Evolutionary conservation across 2,888 invertebrate species (phyloP).

Genomic region (Eueremaeus valkanovi): DNA sequence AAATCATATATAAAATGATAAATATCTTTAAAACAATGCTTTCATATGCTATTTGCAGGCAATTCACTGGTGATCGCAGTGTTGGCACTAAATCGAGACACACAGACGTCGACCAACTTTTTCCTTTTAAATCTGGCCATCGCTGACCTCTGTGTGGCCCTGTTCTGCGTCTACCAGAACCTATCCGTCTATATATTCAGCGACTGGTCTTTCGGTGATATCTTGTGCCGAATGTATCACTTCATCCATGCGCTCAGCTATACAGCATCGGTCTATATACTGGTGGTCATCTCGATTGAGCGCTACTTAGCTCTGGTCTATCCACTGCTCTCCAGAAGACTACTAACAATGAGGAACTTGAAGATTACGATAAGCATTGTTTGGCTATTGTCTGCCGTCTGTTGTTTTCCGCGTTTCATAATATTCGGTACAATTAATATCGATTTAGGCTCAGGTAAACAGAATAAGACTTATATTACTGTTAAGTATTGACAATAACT

Average conservation of each 20-base stretch:
- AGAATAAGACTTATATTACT: background rate
- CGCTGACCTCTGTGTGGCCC: conserved; percentile 85
- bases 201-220: conserved; percentile 76
- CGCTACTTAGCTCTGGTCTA: conserved; percentile 66
- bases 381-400: conserved; percentile 75
- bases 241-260: conserved; percentile 83
- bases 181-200: conserved; percentile 66
- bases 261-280: conserved; percentile 81
- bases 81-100: conserved; percentile 71
- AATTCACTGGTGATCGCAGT: conserved; percentile 81
- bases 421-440: conserved; percentile 61
- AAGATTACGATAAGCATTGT: conserved; percentile 72
- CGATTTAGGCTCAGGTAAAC: conserved; percentile 24
- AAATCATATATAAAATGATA: background rate
- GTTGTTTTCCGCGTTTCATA: conserved; percentile 77
- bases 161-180: conserved; percentile 87
- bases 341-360: conserved; percentile 69
- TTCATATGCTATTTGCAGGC: conserved; percentile 58
- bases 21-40: background rate
- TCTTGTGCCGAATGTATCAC: conserved; percentile 85
- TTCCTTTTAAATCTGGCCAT: conserved; percentile 84
- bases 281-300: conserved; percentile 81
- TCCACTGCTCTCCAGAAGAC: conserved; percentile 57
- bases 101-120: conserved; percentile 84
- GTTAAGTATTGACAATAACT: background rate